Conservation (phyloP, 2,888 invertebrate genomes). For the Drosophila austrosaltans region DNA sequence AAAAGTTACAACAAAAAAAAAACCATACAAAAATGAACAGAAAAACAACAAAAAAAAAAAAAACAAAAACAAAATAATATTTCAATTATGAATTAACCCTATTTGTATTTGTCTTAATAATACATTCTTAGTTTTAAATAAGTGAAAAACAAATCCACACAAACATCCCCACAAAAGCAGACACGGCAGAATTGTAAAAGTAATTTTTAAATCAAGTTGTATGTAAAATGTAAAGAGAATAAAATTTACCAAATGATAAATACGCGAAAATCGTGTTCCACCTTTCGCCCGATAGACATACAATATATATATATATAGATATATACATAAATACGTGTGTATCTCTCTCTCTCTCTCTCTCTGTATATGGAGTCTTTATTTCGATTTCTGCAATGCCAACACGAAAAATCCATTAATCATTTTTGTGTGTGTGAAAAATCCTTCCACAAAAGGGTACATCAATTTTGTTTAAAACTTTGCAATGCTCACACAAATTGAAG, state of each 20-base stretch:
- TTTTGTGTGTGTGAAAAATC: conserved; percentile 23
- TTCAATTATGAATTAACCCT: conserved; percentile 41
- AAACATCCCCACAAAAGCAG: not conserved
- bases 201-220: conserved; percentile 62
- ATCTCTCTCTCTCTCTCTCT: conserved; percentile 23
- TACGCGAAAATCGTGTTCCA: conserved; percentile 44
- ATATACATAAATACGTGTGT: conserved; percentile 19
- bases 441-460: conserved; percentile 1
- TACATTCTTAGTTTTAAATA: conserved; percentile 4
- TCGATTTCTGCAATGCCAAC: conserved; percentile 50
- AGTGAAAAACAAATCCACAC: not conserved
- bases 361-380: conserved; percentile 45
- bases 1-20: conserved; percentile 2
- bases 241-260: conserved; percentile 75
- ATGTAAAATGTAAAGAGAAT: conserved; percentile 74
- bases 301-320: conserved; percentile 24
- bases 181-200: conserved; percentile 50
- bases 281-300: conserved; percentile 43
- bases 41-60: conserved; percentile 3
- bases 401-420: conserved; percentile 62
- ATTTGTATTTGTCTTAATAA: conserved; percentile 20
- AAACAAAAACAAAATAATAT: conserved; percentile 10
- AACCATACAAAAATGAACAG: not conserved
- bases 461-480: not conserved
- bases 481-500: not conserved